phyloP scores from a whole-genome alignment of 2,113 vertebrate genomes.

The Vidua macroura region DNA sequence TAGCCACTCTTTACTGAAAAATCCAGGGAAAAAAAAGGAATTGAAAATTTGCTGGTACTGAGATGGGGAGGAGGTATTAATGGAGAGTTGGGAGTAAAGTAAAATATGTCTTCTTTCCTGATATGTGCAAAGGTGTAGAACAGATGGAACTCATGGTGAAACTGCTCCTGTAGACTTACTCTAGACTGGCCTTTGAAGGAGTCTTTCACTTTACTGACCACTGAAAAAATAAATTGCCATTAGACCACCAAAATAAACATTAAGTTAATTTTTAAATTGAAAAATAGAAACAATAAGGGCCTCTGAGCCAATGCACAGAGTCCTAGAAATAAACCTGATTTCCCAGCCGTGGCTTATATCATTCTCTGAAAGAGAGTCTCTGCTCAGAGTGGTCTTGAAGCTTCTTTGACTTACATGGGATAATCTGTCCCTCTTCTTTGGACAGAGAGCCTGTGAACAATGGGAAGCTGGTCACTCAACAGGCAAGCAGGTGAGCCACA shows the following conservation, averaged over 20 bases:
- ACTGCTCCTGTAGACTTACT: background rate
- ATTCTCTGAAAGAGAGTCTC: background rate
- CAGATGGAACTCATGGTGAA: background rate
- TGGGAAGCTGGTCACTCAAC: background rate
- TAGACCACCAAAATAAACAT: background rate
- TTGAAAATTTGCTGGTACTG: background rate
- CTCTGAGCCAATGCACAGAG: background rate
- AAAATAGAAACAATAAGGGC: background rate
- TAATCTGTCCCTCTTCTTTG: background rate
- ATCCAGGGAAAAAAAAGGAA: accelerated
- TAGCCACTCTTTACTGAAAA: background rate
- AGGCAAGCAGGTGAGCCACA: background rate
- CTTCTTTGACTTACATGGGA: background rate
- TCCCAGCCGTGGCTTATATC: background rate
- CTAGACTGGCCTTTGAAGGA: background rate
- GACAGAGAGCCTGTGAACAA: background rate
- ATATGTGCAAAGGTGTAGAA: background rate
- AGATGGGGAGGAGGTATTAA: background rate
- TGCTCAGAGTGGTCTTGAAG: background rate
- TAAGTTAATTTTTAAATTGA: background rate
- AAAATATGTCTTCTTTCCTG: background rate
- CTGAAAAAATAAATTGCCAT: background rate
- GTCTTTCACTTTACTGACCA: background rate
- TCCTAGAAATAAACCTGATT: background rate
- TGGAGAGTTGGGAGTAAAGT: background rate